phyloP scores from a whole-genome alignment of 2,888 invertebrate genomes.

The Hirtodrosophila alboralis region DNA sequence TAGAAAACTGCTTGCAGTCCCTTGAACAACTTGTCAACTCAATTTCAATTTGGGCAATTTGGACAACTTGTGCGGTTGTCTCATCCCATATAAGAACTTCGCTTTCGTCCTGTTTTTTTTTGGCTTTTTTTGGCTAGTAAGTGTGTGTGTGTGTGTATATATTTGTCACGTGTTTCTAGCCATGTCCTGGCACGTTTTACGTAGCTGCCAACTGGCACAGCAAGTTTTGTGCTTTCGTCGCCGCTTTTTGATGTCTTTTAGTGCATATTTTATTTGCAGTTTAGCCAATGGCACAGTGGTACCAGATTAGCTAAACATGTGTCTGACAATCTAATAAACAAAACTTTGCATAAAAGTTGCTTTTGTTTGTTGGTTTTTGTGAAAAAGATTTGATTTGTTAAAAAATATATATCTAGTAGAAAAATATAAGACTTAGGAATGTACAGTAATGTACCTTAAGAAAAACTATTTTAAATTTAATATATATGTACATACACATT shows the following conservation, averaged over 20 bases:
- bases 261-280: conserved; percentile 79
- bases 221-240: conserved; percentile 68
- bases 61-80: conserved; percentile 74
- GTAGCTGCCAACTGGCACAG: conserved; percentile 58
- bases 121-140: conserved; percentile 3
- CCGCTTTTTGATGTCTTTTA: conserved; percentile 70
- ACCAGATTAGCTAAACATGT: conserved; percentile 10
- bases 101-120: conserved; percentile 13
- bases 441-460: too few species aligned
- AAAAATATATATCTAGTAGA: too few species aligned
- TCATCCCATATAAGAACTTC: conserved; percentile 33
- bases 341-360: too few species aligned
- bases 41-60: conserved; percentile 81
- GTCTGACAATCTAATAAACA: conserved; percentile 16
- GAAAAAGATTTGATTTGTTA: too few species aligned
- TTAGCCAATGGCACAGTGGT: conserved; percentile 67
- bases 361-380: too few species aligned
- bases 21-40: conserved; percentile 75
- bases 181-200: conserved; percentile 70
- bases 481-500: too few species aligned
- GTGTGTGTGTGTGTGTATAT: conserved; percentile 1
- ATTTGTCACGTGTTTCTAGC: conserved; percentile 66
- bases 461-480: too few species aligned
- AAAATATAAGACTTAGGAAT: too few species aligned
- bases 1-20: conserved; percentile 40